Conservation (phyloP, 2,888 invertebrate genomes). For the Cordilura impudica region DNA sequence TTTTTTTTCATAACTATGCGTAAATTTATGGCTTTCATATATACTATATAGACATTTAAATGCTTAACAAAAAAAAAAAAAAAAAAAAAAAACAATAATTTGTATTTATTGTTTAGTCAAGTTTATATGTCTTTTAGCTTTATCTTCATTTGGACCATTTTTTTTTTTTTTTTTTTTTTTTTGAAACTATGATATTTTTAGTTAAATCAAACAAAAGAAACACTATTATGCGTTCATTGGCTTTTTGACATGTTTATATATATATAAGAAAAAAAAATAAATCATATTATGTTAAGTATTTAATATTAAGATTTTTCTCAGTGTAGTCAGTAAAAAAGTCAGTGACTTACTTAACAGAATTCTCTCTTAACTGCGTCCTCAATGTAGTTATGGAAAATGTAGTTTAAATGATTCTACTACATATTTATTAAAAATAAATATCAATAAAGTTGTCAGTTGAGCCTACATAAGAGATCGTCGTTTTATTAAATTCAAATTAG, state of each 20-base stretch:
- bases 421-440: too few species aligned
- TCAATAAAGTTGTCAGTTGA: too few species aligned
- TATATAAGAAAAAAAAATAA: too few species aligned
- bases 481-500: too few species aligned
- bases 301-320: neutral
- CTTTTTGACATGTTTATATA: slow-evolving; percentile 38
- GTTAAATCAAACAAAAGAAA: neutral
- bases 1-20: slow-evolving; percentile 60
- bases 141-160: slow-evolving; percentile 7
- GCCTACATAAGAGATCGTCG: too few species aligned
- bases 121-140: slow-evolving; percentile 33
- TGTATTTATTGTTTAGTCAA: slow-evolving; percentile 60
- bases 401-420: too few species aligned
- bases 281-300: neutral
- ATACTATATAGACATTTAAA: slow-evolving; percentile 52
- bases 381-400: too few species aligned
- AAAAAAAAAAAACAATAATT: slow-evolving; percentile 55
- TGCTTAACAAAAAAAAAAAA: slow-evolving; percentile 36
- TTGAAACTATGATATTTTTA: slow-evolving; percentile 20
- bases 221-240: slow-evolving; percentile 60
- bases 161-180: neutral
- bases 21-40: slow-evolving; percentile 64
- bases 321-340: too few species aligned
- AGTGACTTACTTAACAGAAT: too few species aligned
- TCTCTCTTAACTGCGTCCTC: too few species aligned